phyloP scores from a whole-genome alignment of 2,113 vertebrate species.

The Myiozetetes cayanensis region DNA sequence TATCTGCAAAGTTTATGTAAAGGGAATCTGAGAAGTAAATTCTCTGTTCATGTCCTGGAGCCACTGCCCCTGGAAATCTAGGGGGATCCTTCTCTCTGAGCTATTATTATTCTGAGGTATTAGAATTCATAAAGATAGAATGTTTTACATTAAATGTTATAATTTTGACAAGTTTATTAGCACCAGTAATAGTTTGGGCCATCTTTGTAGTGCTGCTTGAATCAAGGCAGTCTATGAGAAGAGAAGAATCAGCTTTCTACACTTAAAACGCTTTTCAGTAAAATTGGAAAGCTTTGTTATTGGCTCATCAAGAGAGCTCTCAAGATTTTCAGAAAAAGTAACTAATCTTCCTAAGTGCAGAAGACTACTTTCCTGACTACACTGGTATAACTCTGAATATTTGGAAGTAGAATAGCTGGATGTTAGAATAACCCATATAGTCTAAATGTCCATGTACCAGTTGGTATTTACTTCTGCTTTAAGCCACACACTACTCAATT shows the following conservation, averaged over 20 bases:
- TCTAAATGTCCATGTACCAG: neutral
- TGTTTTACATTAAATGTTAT: neutral
- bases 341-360: neutral
- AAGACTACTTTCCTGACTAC: neutral
- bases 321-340: neutral
- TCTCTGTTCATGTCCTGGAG: neutral
- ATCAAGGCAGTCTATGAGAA: neutral
- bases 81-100: neutral
- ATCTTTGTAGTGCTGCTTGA: neutral
- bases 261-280: neutral
- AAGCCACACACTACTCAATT: neutral
- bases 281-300: neutral
- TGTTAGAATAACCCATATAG: neutral
- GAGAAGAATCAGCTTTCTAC: neutral
- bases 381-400: neutral
- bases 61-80: neutral
- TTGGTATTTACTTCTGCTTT: slow-evolving; percentile 3
- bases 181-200: neutral
- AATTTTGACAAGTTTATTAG: neutral
- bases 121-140: neutral
- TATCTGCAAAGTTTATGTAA: neutral
- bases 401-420: neutral
- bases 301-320: neutral
- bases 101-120: neutral
- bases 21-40: neutral